Percentiles rank a stretch among this genome's conserved stretches.
These are phyloP conservation scores for Dendrocincla fuliginosa DNA, from an alignment of 2,797 vertebrate species.

Conservation along the genomic window DNA sequence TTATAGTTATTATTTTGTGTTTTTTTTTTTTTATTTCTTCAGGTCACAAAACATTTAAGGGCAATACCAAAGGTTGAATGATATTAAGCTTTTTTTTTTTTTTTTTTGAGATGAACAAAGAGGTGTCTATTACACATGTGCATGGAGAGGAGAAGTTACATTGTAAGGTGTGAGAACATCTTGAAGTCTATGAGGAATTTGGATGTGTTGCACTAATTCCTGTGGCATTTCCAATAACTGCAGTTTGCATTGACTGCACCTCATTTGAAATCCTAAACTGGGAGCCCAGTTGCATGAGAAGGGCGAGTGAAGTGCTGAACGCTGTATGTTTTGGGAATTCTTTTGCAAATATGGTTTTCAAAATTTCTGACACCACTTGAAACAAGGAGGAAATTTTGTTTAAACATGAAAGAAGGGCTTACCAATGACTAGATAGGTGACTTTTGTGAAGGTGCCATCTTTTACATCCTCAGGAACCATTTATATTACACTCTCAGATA, in stretches of 20 bases:
- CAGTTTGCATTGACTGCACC: background rate
- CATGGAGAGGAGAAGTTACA: background rate
- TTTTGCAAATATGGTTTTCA: background rate
- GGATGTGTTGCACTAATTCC: background rate
- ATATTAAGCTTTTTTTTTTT: background rate
- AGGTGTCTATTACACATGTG: background rate
- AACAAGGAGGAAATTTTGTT: background rate
- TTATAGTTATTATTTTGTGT: no score
- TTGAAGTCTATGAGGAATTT: background rate
- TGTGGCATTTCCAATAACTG: background rate
- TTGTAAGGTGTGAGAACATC: background rate
- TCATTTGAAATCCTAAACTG: background rate
- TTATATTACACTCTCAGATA: background rate
- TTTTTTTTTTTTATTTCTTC: background rate
- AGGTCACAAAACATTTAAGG: background rate
- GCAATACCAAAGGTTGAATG: background rate
- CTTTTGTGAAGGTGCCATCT: background rate
- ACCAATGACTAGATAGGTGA: background rate
- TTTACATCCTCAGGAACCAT: background rate
- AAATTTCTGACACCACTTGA: background rate
- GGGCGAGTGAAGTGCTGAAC: background rate
- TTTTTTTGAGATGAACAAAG: background rate
- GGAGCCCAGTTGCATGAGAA: accelerated
- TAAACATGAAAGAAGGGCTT: background rate
- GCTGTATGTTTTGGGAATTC: background rate